These are phyloP conservation scores for Phyllostomus discolor DNA, from an alignment of 2,113 vertebrate genomes.

Conservation along the genomic window DNA sequence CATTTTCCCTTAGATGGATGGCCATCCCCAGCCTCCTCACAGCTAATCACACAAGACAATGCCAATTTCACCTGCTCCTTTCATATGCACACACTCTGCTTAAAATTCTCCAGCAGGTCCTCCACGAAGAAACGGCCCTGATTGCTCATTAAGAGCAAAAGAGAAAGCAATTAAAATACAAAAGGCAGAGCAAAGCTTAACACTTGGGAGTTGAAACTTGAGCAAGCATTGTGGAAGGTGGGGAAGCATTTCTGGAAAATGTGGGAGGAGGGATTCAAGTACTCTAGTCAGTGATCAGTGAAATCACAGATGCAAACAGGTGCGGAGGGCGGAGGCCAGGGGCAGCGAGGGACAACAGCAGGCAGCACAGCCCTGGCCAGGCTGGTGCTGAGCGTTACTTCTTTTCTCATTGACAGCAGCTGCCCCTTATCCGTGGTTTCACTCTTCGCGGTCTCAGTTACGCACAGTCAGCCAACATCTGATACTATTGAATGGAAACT, in stretches of 20 bases:
- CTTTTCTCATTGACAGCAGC: neutral
- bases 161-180: constrained; percentile 65
- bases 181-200: constrained; percentile 35
- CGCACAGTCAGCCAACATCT: neutral
- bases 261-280: neutral
- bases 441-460: neutral
- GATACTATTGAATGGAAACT: neutral
- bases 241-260: neutral
- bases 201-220: constrained; percentile 16
- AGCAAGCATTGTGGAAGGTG: neutral
- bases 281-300: neutral
- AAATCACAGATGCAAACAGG: neutral
- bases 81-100: neutral
- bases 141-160: constrained; percentile 61
- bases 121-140: constrained; percentile 60
- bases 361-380: fast-evolving
- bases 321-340: too few relatives aligned
- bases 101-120: constrained; percentile 51
- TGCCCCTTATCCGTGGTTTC: too few relatives aligned
- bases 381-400: neutral
- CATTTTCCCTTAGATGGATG: constrained; percentile 29
- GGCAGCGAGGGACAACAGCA: too few relatives aligned
- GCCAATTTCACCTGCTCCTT: constrained; percentile 34
- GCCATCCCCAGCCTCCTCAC: neutral
- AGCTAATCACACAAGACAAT: neutral